These are phyloP conservation scores for Ochotona princeps DNA, from an alignment of 2,113 vertebrate genomes.

Conservation along the genomic window DNA sequence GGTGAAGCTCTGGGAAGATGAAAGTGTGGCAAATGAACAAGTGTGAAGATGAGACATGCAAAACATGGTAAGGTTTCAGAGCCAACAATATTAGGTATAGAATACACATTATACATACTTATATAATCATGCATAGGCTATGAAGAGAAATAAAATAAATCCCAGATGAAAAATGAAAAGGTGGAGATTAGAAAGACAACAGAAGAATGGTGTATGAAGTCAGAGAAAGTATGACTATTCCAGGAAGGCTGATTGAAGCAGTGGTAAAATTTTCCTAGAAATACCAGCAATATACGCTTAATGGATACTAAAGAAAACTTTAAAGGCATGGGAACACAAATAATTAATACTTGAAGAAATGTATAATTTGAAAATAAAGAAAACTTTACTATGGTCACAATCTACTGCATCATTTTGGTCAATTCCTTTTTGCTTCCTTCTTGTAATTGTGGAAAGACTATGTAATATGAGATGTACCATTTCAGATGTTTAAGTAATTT, in stretches of 20 bases:
- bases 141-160: conserved; percentile 48
- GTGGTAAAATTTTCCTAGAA: conserved; percentile 12
- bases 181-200: background rate
- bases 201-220: background rate
- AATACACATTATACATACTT: too few species aligned
- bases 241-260: background rate
- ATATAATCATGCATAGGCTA: background rate
- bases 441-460: background rate
- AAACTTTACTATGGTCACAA: background rate
- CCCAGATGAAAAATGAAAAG: background rate
- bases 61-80: background rate
- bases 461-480: background rate
- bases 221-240: background rate
- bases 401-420: background rate
- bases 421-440: conserved; percentile 16
- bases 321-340: conserved; percentile 26
- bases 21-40: background rate
- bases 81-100: background rate
- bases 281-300: background rate
- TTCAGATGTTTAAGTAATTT: background rate
- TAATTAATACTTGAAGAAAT: background rate
- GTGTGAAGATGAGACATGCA: background rate
- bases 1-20: background rate
- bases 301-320: background rate
- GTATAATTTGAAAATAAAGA: background rate